Evolutionary conservation across 2,888 invertebrate species (phyloP), one percentile per base, ranked within the genome.

Genomic region (Venustoraphidia nigricollis): DNA sequence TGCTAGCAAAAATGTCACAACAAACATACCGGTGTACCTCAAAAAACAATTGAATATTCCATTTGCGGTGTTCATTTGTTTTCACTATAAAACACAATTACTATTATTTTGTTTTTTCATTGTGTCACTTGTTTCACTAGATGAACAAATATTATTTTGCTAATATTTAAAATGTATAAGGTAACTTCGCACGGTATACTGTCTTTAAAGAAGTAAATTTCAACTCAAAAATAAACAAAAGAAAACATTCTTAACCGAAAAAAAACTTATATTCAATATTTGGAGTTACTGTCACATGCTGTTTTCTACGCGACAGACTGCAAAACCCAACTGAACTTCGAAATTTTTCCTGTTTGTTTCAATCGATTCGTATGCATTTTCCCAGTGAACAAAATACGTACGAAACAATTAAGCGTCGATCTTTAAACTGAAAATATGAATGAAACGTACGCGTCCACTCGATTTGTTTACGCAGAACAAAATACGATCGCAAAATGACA

Each of bases 231-330:
- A 49, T 41, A 46, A 27, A 44, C 44, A 41, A 36, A 46, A 41
- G 44, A 49, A 49, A 13, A 46, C 44, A 36, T 27, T 27, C 27
- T 27, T 5, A 27, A 27, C 27, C 27, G 27, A 27, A 27, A 27
- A 17, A 27, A 27, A 27, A 27, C 27, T 3, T 27, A 6, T 27
- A 27, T 27, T 5, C 3, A 6, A 6, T 27, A 27, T 27, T 27
- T 27, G 5, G 27, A 27, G 27, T 27, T 6, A 46, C 50, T 37
- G 48, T 51, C 50, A 52, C 51, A 50, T 53, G 27, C 27, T 6
- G 53, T 54, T 54, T 54, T 51, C 53, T 51, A 51, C 51, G 44
- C 52, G 42, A 54, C 50, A 49, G 51, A 53, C 50, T 54, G 49
- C 49, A 53, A 53, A 50, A 27, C 27, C 27, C 52, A 53, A 51